phyloP scores from a whole-genome alignment of 2,888 invertebrate genomes.

The Embidobia sp. region DNA sequence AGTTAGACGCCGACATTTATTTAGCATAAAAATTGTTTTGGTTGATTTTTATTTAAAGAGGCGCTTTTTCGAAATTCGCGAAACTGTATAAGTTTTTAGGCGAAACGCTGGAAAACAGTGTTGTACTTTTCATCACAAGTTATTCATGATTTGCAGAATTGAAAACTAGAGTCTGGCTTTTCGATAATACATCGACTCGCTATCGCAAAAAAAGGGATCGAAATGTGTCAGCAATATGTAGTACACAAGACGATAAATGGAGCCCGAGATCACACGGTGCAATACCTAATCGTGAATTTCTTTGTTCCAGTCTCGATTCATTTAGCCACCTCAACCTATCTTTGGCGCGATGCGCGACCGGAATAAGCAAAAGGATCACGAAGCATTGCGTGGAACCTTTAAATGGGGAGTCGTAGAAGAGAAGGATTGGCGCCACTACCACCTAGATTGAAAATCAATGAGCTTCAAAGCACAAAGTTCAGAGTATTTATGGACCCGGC shows the following conservation, averaged over 20 bases:
- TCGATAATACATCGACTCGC: too few relatives aligned
- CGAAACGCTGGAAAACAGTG: too few relatives aligned
- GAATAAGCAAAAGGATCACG: slow-evolving; percentile 66
- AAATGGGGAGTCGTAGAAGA: slow-evolving; percentile 51
- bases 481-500: slow-evolving; percentile 67
- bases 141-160: too few relatives aligned
- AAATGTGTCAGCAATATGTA: slow-evolving; percentile 40
- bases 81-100: too few relatives aligned
- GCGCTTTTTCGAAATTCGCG: too few relatives aligned
- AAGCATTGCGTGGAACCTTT: slow-evolving; percentile 61
- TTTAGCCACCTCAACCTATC: slow-evolving; percentile 61
- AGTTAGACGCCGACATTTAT: slow-evolving; percentile 7
- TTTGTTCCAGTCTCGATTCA: slow-evolving; percentile 64
- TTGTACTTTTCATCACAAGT: too few relatives aligned
- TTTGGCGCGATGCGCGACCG: slow-evolving; percentile 54
- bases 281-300: slow-evolving; percentile 64
- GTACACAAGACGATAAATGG: slow-evolving; percentile 47
- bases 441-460: slow-evolving; percentile 74
- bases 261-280: slow-evolving; percentile 39
- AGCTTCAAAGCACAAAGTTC: slow-evolving; percentile 69
- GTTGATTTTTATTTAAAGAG: too few relatives aligned
- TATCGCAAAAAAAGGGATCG: too few relatives aligned
- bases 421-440: slow-evolving; percentile 64
- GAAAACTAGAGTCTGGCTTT: too few relatives aligned
- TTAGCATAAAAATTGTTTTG: slow-evolving; percentile 5